A percentile compares a stretch with the other conserved stretches of the same genome.
Conservation (phyloP, 2,113 vertebrate genomes). For the Ceuthmochares aereus region DNA sequence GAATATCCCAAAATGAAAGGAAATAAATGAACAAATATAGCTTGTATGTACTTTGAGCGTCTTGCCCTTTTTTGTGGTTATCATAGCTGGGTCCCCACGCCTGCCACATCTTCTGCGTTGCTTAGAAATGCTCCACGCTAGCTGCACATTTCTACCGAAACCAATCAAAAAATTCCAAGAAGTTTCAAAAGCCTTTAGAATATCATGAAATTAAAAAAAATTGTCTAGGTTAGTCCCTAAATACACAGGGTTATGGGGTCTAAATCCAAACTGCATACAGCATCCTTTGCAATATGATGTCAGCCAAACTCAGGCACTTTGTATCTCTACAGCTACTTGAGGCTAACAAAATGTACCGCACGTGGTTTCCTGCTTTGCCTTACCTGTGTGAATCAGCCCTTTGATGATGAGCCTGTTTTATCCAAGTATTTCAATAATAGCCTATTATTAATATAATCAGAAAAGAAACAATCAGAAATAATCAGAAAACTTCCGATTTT, state of each 20-base stretch:
- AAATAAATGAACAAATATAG: neutral
- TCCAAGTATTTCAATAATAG: neutral
- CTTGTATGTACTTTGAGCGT: neutral
- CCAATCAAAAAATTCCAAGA: neutral
- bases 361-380: neutral
- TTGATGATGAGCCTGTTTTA: neutral
- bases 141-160: neutral
- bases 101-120: neutral
- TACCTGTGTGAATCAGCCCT: neutral
- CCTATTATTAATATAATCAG: neutral
- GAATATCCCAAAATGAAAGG: neutral
- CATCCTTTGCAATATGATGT: neutral
- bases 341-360: neutral
- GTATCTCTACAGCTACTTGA: neutral
- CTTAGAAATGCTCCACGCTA: neutral
- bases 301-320: neutral
- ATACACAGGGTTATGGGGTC: neutral
- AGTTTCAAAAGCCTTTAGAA: neutral
- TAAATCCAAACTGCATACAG: neutral
- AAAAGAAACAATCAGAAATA: neutral
- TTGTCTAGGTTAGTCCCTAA: neutral
- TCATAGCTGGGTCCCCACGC: neutral
- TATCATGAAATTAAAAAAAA: neutral
- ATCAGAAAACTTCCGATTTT: neutral
- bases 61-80: neutral